These are phyloP conservation scores for Onychomys arenicola DNA, from an alignment of 2,797 vertebrate genomes.

Conservation along the genomic window DNA sequence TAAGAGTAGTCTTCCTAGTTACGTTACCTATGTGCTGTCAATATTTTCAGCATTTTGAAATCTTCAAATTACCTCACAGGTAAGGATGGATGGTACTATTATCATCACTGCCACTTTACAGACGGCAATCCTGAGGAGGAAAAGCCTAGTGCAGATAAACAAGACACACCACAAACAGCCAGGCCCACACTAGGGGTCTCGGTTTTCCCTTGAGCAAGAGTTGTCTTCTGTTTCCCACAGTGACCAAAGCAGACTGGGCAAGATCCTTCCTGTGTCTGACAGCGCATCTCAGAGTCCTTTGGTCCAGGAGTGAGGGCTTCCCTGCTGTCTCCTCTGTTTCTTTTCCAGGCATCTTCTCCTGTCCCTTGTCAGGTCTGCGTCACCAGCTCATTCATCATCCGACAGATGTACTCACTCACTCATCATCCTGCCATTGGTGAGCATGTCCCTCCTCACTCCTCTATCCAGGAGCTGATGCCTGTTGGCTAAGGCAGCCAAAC, in stretches of 20 bases:
- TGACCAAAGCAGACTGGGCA: neutral
- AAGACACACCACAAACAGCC: neutral
- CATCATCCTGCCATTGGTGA: neutral
- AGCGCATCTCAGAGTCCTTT: neutral
- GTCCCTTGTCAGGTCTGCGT: neutral
- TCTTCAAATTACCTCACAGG: neutral
- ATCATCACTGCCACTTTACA: neutral
- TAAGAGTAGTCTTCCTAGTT: neutral
- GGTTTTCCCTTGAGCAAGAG: neutral
- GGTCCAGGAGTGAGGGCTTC: neutral
- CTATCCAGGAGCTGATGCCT: neutral
- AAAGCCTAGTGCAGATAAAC: neutral
- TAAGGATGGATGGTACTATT: neutral
- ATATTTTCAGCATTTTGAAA: neutral
- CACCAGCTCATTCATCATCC: conserved; percentile 22
- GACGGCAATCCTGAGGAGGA: neutral
- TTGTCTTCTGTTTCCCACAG: neutral
- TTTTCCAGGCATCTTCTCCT: neutral
- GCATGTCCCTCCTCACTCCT: neutral
- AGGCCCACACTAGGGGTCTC: neutral
- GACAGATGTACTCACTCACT: conserved; percentile 57
- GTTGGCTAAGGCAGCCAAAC: neutral
- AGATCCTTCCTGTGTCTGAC: neutral
- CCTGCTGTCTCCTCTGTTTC: neutral
- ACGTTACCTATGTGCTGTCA: neutral